Percentiles rank a stretch among this genome's conserved stretches.
phyloP scores from a whole-genome alignment of 2,888 invertebrate species.

The Stenoptilia bipunctidactyla region DNA sequence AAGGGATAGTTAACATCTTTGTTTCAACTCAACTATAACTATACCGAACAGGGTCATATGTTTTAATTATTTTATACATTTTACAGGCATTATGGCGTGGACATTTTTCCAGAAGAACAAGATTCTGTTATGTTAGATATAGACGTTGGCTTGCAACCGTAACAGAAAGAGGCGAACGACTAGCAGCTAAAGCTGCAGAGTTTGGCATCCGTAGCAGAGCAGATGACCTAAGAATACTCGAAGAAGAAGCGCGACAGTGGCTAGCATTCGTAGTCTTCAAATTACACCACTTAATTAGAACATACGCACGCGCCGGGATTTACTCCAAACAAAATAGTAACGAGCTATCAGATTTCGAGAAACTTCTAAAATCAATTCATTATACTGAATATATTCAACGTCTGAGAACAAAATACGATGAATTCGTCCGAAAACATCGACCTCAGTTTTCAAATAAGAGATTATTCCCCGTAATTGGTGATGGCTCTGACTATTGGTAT shows the following conservation, averaged over 20 bases:
- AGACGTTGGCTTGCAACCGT: constrained; percentile 49
- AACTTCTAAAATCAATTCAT: constrained; percentile 49
- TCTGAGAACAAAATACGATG: constrained; percentile 48
- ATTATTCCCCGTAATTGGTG: constrained; percentile 56
- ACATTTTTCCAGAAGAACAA: constrained; percentile 44
- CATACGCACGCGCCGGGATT: constrained; percentile 44
- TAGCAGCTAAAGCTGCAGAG: constrained; percentile 50
- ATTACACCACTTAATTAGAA: constrained; percentile 54
- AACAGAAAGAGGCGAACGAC: constrained; percentile 43
- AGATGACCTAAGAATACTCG: constrained; percentile 48
- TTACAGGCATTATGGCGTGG: constrained; percentile 52
- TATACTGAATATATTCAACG: constrained; percentile 56
- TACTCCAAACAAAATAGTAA: constrained; percentile 41
- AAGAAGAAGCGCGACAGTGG: constrained; percentile 57
- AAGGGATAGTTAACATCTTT: too few species aligned
- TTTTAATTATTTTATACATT: too few species aligned
- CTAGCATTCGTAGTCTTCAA: constrained; percentile 58
- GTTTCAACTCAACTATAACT: too few species aligned
- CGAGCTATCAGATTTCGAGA: constrained; percentile 52
- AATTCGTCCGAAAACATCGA: constrained; percentile 53
- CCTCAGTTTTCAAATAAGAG: constrained; percentile 53
- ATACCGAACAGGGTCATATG: too few species aligned
- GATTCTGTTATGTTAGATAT: constrained; percentile 51
- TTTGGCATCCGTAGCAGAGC: constrained; percentile 49
- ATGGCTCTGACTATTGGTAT: constrained; percentile 61